Conservation (phyloP, 2,888 invertebrate genomes). For the Protodeltote pygarga region DNA sequence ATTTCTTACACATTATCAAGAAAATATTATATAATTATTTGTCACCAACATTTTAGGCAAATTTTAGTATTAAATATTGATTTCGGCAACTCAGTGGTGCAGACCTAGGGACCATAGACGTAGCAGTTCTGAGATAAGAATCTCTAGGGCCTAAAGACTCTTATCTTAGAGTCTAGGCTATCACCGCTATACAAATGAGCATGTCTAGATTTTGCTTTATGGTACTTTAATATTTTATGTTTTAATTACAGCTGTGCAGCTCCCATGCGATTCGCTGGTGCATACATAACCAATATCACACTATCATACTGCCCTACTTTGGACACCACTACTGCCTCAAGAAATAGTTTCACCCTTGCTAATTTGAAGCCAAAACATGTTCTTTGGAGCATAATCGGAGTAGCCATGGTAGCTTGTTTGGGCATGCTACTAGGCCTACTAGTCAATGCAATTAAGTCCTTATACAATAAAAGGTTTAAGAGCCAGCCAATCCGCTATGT, state of each 20-base stretch:
- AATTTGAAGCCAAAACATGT: constrained; percentile 77
- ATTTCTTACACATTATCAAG: no score
- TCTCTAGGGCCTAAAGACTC: no score
- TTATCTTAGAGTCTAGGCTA: no score
- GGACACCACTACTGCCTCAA: constrained; percentile 66
- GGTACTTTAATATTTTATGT: constrained; percentile 3
- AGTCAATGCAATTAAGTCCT: constrained; percentile 69
- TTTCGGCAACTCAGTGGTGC: no score
- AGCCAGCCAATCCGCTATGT: constrained; percentile 75
- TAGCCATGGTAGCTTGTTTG: constrained; percentile 68
- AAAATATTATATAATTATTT: no score
- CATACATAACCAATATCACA: constrained; percentile 75
- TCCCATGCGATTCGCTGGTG: constrained; percentile 76
- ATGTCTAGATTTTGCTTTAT: neutral
- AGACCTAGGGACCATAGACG: no score
- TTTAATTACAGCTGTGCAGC: constrained; percentile 75
- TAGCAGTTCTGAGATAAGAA: no score
- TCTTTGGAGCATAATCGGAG: constrained; percentile 79
- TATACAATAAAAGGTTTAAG: constrained; percentile 71
- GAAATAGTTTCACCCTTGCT: constrained; percentile 63
- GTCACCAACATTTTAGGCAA: no score
- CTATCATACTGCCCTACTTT: constrained; percentile 75
- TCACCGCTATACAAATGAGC: no score
- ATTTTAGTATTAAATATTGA: no score
- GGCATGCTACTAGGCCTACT: constrained; percentile 77